Base-by-base conservation (phyloP, 2,113 vertebrate species). In the Trochalopteron elliotii region DNA sequence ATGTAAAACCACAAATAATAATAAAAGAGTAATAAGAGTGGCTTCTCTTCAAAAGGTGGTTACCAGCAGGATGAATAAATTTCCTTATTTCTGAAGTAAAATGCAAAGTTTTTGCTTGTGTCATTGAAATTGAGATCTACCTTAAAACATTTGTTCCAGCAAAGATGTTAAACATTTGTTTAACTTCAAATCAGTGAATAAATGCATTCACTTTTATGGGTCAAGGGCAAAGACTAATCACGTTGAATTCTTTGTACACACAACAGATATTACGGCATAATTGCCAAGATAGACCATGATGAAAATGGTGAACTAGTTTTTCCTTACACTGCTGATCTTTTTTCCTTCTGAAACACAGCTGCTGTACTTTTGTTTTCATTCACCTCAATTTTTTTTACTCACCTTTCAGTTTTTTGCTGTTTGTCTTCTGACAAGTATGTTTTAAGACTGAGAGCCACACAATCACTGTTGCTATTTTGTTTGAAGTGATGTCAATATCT, bases 31-130 rank as follows among this genome's bases (percentile, higher is more conserved):
- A 81, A 65, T 40, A 74, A 81, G 68, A 30, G 9, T 44, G 27
- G 9, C 27, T 59, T 59, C 0, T 0, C 8, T 55, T 88, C 45
- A 44, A 61, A 80, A 77, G 5, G 5, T 31, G 5, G 20, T 20
- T 64, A 24, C 6, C 30, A 75, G 42, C 28, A 82, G 21, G 33
- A 67, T 4, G 1, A 84, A 59, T 4, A 39, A 42, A 52, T 5
- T 24, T 72, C 5, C 15, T 77, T 39, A 42, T 20, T 77, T 77
- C 35, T 77, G 37, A 92, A 49, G 20, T 33, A 63, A 90, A 72
- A 59, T 15, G 3, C 17, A 35, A 88, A 74, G 2, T 6, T 83
- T 80, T 64, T 56, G 1, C 7, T 82, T 14, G 0, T 61, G 18
- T 50, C 16, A 45, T 45, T 69, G 31, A 45, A 72, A 86, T 5